These are phyloP conservation scores for Steinernema scapterisci DNA, from an alignment of 2,888 invertebrate genomes.

Conservation along the genomic window DNA sequence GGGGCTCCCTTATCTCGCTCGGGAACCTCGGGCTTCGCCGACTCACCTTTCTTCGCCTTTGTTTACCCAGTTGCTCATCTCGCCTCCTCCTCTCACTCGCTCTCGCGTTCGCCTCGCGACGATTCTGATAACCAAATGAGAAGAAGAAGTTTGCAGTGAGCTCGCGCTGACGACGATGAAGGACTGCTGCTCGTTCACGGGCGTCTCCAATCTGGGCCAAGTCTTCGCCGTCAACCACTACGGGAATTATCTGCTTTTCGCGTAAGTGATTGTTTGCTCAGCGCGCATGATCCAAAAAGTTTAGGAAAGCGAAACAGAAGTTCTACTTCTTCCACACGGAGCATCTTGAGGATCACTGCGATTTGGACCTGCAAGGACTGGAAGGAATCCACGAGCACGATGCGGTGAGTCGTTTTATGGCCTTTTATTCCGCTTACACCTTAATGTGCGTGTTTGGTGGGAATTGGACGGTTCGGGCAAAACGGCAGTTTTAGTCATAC, in stretches of 20 bases:
- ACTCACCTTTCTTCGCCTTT: neutral
- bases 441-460: no score
- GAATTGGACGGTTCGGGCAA: no score
- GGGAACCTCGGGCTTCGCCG: neutral
- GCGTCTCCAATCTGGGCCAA: conserved; percentile 27
- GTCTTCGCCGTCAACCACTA: conserved; percentile 29
- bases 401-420: conserved; percentile 21
- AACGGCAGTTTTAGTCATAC: no score
- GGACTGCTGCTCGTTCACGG: conserved; percentile 32
- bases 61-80: conserved; percentile 30
- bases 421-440: no score
- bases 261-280: conserved; percentile 12
- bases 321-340: conserved; percentile 25
- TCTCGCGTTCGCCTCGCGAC: neutral
- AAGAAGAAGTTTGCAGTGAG: conserved; percentile 15
- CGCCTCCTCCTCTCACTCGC: neutral
- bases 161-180: conserved; percentile 12
- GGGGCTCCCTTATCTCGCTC: conserved; percentile 4
- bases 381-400: conserved; percentile 11
- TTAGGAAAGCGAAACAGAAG: conserved; percentile 15
- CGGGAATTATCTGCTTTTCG: conserved; percentile 26
- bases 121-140: conserved; percentile 24
- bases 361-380: neutral
- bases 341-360: conserved; percentile 21
- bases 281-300: neutral